Evolutionary conservation across 53 echinoderm and acorn worm species (phyloP), one percentile per base, ranked within the genome.

Genomic region (Holothuria scabra): DNA sequence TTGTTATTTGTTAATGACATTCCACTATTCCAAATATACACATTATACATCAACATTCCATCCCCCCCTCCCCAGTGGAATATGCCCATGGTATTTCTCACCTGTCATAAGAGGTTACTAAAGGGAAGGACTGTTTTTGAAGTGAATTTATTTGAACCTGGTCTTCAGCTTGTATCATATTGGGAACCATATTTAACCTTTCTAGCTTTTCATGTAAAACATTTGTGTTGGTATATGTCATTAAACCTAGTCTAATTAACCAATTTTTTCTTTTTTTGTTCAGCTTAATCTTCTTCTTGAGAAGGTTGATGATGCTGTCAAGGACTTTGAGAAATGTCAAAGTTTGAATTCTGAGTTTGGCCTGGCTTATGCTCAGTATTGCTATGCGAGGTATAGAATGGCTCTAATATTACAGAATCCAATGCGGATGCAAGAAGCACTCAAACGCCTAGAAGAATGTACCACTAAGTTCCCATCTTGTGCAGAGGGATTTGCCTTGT

Each of bases 301-400:
- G 46, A 83, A 86, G 35, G 92, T 97, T 3, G 93, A 97, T 34
- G 93, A 97, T 24, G 94, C 97, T 0, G 91, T 90, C 5, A 85
- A 90, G 28, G 97, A 97, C 74, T 97, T 97, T 87, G 93, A 97
- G 91, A 97, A 92, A 69, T 94, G 97, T 71, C 76, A 87, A 64
- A 80, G 88, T 68, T 46, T 94, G 49, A 97, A 89, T 71, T 37
- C 79, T 18, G 85, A 92, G 71, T 97, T 97, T 90, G 97, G 92
- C 74, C 85, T 97, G 59, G 97, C 97, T 44, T 90, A 94, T 41
- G 97, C 97, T 74, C 97, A 97, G 85, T 92, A 97, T 83, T 90
- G 93, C 85, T 97, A 97, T 49, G 97, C 97, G 5, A 92, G 89
- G 78, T 97, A 94, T 66, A 84, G 94, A 6, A 85, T 95, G 22